Base-by-base conservation (phyloP, 2,797 vertebrate genomes). In the Sebastes kiyomatsui region DNA sequence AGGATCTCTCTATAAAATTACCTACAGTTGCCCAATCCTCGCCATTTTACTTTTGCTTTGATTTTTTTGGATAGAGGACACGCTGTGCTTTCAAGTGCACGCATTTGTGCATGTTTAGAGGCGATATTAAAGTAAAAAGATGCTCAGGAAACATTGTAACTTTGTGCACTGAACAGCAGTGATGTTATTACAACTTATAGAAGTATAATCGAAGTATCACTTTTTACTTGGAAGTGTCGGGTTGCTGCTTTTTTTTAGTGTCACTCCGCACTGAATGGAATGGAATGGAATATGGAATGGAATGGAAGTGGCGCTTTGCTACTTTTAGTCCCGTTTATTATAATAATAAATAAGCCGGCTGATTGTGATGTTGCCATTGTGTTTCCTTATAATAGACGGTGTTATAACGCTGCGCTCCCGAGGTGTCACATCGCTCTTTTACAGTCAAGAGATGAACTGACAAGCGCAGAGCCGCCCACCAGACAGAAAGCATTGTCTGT, bases 31-130 rank as follows among this genome's bases (percentile, higher is more conserved):
- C 91, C 90, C 92, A 94, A 87, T 95, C 94, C 86, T 95, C 94
- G 94, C 95, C 94, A 95, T 96, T 95, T 95, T 95, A 90, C 93
- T 92, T 67, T 49, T 54, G 83, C 86, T 94, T 93, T 94, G 88
- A 90, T 92, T 90, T 91, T 75, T 81, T 91, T 74, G 81, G 80
- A 88, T 87, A 79, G 93, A 90, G 92, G 90, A 92, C 92, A 88
- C 86, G 84, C 90, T 79, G 93, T 92, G 88, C 89, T 87, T 69
- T 87, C 85, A 88, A 80, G 83, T 89, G 82, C 81, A 71, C 25
- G 64, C 68, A 18, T 70, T 20, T 66, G 35, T 77, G 76, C 80
- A 25, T 62, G 75, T 83, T 83, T 52, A n/a, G 20, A n/a, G 49
- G 49, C 49, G 49, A n/a, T 49, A 18, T 49, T 20, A 20, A 49